Conservation (phyloP, 2,888 invertebrate species). For the Pachliopta kotzebuea region DNA sequence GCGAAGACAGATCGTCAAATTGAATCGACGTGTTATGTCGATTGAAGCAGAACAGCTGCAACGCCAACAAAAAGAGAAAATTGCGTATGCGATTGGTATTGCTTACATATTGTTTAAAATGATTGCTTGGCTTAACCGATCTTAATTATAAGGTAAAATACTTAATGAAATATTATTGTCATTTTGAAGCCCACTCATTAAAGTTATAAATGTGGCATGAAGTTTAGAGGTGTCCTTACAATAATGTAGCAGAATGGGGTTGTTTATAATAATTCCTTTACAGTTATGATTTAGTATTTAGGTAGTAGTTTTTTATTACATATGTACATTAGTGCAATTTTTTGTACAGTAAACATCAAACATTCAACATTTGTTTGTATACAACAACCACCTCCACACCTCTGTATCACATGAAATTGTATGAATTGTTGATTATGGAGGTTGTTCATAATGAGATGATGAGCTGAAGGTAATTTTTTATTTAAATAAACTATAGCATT, state of each 20-base stretch:
- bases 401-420: conserved; percentile 48
- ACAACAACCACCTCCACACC: conserved; percentile 38
- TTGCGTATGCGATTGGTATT: conserved; percentile 90
- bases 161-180: conserved; percentile 55
- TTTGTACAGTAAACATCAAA: conserved; percentile 59
- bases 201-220: conserved; percentile 27
- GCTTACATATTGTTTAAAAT: conserved; percentile 93
- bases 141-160: conserved; percentile 70
- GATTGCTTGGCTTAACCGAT: conserved; percentile 87
- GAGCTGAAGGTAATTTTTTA: conserved; percentile 57
- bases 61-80: conserved; percentile 91
- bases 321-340: conserved; percentile 60
- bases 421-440: conserved; percentile 59
- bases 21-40: conserved; percentile 92
- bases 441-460: conserved; percentile 51
- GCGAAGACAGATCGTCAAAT: conserved; percentile 91
- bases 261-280: conserved; percentile 26
- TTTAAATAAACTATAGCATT: conserved; percentile 61
- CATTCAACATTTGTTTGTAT: conserved; percentile 43
- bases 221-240: conserved; percentile 30
- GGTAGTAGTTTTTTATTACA: conserved; percentile 55
- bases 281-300: conserved; percentile 29
- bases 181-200: conserved; percentile 49
- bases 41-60: conserved; percentile 93
- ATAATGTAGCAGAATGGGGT: conserved; percentile 23